Base-by-base conservation (phyloP, 1,140 invertebrate genomes). In the Neoseiulus cucumeris region DNA sequence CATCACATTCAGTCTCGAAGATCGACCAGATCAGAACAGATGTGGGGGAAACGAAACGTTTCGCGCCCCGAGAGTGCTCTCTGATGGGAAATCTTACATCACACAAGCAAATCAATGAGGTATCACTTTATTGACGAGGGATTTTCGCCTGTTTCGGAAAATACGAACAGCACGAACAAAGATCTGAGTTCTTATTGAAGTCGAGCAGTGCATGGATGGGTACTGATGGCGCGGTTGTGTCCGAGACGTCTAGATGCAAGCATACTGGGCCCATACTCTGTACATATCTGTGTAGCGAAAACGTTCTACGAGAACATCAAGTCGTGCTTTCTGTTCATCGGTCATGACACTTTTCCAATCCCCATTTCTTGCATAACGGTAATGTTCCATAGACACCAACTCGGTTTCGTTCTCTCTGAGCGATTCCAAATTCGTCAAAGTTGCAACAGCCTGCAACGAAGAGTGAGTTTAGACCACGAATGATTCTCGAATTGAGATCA, bases 211-310 rank as follows among this genome's bases (percentile, higher is more conserved):
- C n/a, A n/a, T n/a, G n/a, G n/a, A n/a, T n/a, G n/a, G n/a, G n/a
- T n/a, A n/a, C n/a, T n/a, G n/a, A n/a, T n/a, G n/a, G n/a, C n/a
- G n/a, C n/a, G n/a, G n/a, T n/a, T n/a, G n/a, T n/a, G n/a, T n/a
- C n/a, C n/a, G n/a, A n/a, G n/a, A n/a, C n/a, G n/a, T n/a, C 22
- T 59, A 59, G 51, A 59, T 59, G 33, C 14, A 33, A 12, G 51
- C 51, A 25, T 59, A 20, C 51, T 59, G 17, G 14, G 22, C 51
- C 51, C 51, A 59, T 5, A 59, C 51, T 59, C 33, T 59, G 51
- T 59, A 59, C 51, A 59, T 59, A 59, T 59, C 51, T 14, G 51
- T 59, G 22, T 20, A 59, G 14, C 51, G 51, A 9, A 59, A 59
- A 2, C 22, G 51, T 25, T 59, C 51, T 12, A 59, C 51, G 51